Base-by-base conservation (phyloP, 2,888 invertebrate genomes). In the Drosophila diplacantha region DNA sequence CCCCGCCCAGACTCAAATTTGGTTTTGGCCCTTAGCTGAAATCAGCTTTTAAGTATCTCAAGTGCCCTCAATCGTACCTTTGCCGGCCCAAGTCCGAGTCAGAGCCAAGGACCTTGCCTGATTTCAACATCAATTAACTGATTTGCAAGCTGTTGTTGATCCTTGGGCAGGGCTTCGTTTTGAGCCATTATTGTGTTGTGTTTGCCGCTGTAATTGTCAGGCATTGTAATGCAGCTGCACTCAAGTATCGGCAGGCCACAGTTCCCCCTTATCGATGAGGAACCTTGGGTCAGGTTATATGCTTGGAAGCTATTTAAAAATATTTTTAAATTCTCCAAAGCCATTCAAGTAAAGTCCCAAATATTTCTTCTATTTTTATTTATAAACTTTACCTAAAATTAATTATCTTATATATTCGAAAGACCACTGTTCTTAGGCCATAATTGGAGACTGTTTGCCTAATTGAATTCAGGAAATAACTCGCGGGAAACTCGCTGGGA, bases 401-500 rank as follows among this genome's bases (percentile, higher is more conserved):
- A 16, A 24, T 11, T 6, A 3, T 16, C 7, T 5, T 8, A 8
- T 16, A 16, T 18, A 29, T 29, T 14, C 7, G 12, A 11, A 12
- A 18, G 29, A 44, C 29, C 43, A 43, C 43, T 29, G 43, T 39
- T 5, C 8, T 0, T 43, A 8, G 43, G 43, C 46, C 39, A 57
- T 64, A 68, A 60, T 59, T 64, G 50, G 18, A 57, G 66, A 69
- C 65, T 71, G 77, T 74, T 76, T 74, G 78, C 65, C 63, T 78
- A 80, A 78, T 78, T 82, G 77, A 77, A 80, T 82, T 82, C 69
- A 80, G 81, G 74, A 69, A 82, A 82, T 82, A 80, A 53, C 41
- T 59, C 49, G 44, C 50, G 44, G 18, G 41, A 41, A 65, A 56
- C 53, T 46, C 56, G 24, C 41, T 37, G 57, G 59, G 50, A 73